These are phyloP conservation scores for Rhegmatorhina hoffmannsi DNA, from an alignment of 2,113 vertebrate species.

Conservation along the genomic window DNA sequence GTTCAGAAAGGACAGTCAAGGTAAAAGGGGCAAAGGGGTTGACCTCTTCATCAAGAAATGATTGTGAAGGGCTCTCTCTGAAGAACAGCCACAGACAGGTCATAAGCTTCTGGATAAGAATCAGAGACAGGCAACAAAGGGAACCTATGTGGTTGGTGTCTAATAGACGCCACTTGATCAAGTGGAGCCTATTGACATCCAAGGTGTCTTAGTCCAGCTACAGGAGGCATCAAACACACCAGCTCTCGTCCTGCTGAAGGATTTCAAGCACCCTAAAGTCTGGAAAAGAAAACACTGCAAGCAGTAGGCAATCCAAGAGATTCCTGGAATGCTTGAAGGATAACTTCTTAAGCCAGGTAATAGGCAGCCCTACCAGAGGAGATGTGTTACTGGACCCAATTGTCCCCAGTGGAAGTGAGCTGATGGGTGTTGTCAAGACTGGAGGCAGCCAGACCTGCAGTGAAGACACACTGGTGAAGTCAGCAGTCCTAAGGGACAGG, in stretches of 20 bases:
- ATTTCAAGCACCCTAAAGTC: too few species aligned
- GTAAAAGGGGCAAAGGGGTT: background rate
- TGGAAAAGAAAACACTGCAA: background rate
- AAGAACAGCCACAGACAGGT: background rate
- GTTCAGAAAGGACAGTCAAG: background rate
- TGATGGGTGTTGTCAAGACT: fast-evolving
- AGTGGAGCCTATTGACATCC: background rate
- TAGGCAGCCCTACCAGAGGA: background rate
- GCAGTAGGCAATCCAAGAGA: background rate
- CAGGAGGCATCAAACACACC: background rate
- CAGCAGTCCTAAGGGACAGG: background rate
- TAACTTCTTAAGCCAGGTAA: background rate
- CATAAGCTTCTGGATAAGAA: background rate
- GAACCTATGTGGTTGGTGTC: background rate
- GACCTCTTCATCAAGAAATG: too few species aligned
- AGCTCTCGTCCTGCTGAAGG: background rate
- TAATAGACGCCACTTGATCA: background rate
- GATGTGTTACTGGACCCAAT: background rate
- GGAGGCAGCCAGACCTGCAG: background rate
- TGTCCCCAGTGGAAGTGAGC: background rate
- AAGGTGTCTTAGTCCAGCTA: background rate
- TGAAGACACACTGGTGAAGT: background rate
- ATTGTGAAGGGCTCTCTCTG: background rate
- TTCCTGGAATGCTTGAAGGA: background rate
- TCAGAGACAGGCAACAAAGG: background rate